Evolutionary conservation across 1,140 invertebrate genomes (phyloP).

Genomic region (Zaprionus lachaisei): DNA sequence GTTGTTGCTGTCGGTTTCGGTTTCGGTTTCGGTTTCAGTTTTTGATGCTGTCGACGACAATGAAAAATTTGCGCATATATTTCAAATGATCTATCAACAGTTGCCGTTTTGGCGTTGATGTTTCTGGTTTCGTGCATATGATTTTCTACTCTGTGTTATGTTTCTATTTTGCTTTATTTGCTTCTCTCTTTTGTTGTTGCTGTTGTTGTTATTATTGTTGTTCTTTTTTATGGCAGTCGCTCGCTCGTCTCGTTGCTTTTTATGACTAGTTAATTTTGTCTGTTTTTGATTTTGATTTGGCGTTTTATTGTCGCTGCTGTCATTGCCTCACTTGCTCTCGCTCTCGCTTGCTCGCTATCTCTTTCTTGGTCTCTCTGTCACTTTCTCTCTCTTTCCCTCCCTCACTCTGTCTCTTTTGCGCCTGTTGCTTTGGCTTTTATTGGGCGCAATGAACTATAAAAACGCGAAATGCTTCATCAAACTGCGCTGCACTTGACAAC

Average conservation of each 20-base stretch:
- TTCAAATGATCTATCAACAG: slow-evolving; percentile 79
- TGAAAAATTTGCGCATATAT: slow-evolving; percentile 36
- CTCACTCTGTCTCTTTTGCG: background rate
- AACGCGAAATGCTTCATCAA: slow-evolving; percentile 59
- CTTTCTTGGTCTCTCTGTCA: background rate
- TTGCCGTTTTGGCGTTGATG: slow-evolving; percentile 65
- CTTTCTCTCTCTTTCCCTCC: background rate
- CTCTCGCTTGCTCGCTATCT: background rate
- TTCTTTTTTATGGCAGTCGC: slow-evolving; percentile 32
- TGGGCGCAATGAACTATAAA: slow-evolving; percentile 76
- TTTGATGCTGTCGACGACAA: slow-evolving; percentile 39
- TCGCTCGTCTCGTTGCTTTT: slow-evolving; percentile 41
- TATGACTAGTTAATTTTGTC: slow-evolving; percentile 78
- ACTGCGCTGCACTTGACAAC: slow-evolving; percentile 70
- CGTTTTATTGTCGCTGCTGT: slow-evolving; percentile 60
- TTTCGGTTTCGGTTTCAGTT: slow-evolving; percentile 37
- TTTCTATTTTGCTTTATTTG: slow-evolving; percentile 10
- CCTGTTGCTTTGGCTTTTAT: slow-evolving; percentile 37
- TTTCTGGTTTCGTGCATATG: slow-evolving; percentile 19
- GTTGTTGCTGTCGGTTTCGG: slow-evolving; percentile 16
- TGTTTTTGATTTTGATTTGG: slow-evolving; percentile 76
- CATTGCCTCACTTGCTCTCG: slow-evolving; percentile 13
- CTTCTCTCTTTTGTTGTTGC: background rate
- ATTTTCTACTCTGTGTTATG: slow-evolving; percentile 6
- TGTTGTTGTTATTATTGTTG: slow-evolving; percentile 6